Percentiles rank a stretch among this genome's conserved stretches.
Evolutionary conservation across 2,888 invertebrate genomes (phyloP).

Genomic region (Ypsolopha scabrella): DNA sequence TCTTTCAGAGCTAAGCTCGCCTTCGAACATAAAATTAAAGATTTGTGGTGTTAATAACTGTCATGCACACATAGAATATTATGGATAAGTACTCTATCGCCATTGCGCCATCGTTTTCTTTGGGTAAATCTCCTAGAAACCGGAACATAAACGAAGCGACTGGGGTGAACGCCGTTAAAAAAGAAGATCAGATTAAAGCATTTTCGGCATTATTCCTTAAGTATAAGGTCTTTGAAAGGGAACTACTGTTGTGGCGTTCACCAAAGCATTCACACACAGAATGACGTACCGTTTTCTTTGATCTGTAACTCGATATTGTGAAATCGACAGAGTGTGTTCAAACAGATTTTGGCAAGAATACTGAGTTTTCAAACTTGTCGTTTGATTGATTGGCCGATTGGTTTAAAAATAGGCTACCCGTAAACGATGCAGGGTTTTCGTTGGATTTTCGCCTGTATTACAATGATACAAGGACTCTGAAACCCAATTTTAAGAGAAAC

Average conservation of each 20-base stretch:
- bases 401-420: not conserved
- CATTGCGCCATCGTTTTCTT: not conserved
- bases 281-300: conserved; percentile 11
- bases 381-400: conserved; percentile 22
- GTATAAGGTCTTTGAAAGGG: too few relatives aligned
- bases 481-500: too few relatives aligned
- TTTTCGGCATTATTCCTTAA: too few relatives aligned
- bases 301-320: conserved; percentile 19
- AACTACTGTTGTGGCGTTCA: too few relatives aligned
- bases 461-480: too few relatives aligned
- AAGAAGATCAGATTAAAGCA: too few relatives aligned
- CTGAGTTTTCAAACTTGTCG: conserved; percentile 17
- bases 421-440: too few relatives aligned
- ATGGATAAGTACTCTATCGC: not conserved
- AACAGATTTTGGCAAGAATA: conserved; percentile 16
- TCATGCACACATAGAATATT: not conserved
- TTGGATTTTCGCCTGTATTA: too few relatives aligned
- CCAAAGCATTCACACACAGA: not conserved
- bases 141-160: too few relatives aligned
- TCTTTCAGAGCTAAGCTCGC: too few relatives aligned
- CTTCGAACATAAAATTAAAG: too few relatives aligned
- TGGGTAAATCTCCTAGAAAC: not conserved
- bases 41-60: not conserved
- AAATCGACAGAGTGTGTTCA: conserved; percentile 13
- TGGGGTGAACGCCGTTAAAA: too few relatives aligned